Base-by-base conservation (phyloP, 2,888 invertebrate genomes). In the Teleiodes luculella region DNA sequence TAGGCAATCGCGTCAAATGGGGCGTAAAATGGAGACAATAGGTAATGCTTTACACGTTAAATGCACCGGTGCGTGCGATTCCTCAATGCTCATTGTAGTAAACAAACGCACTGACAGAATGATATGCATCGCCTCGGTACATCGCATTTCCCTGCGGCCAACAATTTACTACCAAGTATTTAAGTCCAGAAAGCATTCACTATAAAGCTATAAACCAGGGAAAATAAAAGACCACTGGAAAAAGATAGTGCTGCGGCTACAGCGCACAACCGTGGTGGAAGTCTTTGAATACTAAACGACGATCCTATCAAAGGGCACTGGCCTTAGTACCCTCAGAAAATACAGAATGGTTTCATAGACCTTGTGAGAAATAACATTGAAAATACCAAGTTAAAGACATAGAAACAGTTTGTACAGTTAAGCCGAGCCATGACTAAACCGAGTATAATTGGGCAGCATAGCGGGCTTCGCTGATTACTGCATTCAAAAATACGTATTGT, bases 21-120 rank as follows among this genome's bases (percentile, higher is more conserved):
- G 67, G 72, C 78, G 67, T 78, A 65, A 69, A 67, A 68, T 62
- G 63, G 65, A 74, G 70, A 80, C 80, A 81, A 80, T 78, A 62
- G 76, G 62, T 69, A 70, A 75, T 76, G 65, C 63, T 72, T 75
- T 70, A 75, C 67, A 68, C 67, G 68, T 74, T 70, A 70, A 68
- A 76, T 75, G 77, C 78, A 72, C 71, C 65, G 61, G 57, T 74
- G 73, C 72, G 74, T 74, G 72, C 56, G 61, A 61, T 66, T 75
- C 48, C 65, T 60, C 57, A 43, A 31, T 41, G 51, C 14, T n/a
- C 13, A 30, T 39, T 37, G 24, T 39, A 36, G 48, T 36, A 35
- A 35, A 39, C 14, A 50, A 39, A 30, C 16, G 4, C 30, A 24
- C 31, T 49, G 48, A 36, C 35, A 36, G 24, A n/a, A n/a, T 36